Conservation (phyloP, 2,888 invertebrate species). For the Drosophila emarginata region DNA sequence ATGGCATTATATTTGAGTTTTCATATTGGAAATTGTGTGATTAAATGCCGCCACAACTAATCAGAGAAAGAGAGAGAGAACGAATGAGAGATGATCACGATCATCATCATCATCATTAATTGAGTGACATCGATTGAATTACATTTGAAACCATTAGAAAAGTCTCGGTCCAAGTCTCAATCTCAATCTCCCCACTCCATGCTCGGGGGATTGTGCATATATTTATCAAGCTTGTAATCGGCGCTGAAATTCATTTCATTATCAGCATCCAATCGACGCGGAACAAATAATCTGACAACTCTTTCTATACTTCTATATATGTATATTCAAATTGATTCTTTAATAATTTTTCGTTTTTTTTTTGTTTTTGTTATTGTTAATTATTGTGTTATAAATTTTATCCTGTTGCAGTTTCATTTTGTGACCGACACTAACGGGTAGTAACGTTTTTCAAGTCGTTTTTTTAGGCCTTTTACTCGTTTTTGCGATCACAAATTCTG, state of each 20-base stretch:
- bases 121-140: constrained; percentile 67
- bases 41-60: constrained; percentile 42
- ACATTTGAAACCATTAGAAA: constrained; percentile 61
- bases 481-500: constrained; percentile 83
- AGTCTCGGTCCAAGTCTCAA: constrained; percentile 31
- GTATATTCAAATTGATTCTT: too few relatives aligned
- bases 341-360: too few relatives aligned
- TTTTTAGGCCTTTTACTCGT: constrained; percentile 77
- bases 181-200: not conserved
- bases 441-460: constrained; percentile 33
- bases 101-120: constrained; percentile 29
- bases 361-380: not conserved
- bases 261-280: constrained; percentile 69
- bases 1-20: constrained; percentile 43
- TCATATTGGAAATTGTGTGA: constrained; percentile 40
- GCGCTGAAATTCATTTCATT: constrained; percentile 76
- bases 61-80: not conserved
- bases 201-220: constrained; percentile 50
- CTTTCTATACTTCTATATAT: too few relatives aligned
- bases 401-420: constrained; percentile 81
- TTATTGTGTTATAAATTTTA: not conserved
- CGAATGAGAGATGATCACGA: constrained; percentile 19
- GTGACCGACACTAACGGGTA: constrained; percentile 84
- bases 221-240: constrained; percentile 79
- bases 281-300: constrained; percentile 31